A percentile compares a stretch with the other conserved stretches of the same genome.
Conservation (phyloP, 2,113 vertebrate species). For the Sphaerodactylus townsendi region DNA sequence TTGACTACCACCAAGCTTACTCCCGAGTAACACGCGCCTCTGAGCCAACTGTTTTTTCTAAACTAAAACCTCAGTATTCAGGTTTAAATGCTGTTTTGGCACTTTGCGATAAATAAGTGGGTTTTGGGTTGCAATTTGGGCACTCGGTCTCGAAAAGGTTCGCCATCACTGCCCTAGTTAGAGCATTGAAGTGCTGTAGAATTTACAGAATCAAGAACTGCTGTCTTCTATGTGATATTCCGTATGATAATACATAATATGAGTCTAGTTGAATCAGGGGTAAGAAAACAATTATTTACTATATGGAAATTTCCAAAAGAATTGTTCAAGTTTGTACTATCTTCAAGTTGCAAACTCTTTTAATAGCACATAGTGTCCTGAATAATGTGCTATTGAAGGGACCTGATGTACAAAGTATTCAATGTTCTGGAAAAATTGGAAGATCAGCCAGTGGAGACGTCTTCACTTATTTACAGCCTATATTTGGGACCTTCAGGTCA, state of each 20-base stretch:
- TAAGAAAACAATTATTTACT: background rate
- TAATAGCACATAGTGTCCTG: background rate
- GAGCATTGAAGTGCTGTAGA: no score
- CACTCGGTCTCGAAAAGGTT: no score
- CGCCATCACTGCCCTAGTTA: no score
- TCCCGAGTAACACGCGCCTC: no score
- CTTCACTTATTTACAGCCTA: conserved; percentile 35
- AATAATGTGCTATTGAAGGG: background rate
- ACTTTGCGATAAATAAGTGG: no score
- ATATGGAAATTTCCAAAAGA: background rate
- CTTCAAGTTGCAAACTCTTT: background rate
- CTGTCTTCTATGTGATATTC: background rate
- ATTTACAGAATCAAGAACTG: background rate
- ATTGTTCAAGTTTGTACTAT: background rate
- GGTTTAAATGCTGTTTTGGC: no score
- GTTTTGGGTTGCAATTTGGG: no score
- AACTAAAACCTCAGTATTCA: no score
- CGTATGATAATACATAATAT: no score
- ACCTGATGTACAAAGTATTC: background rate
- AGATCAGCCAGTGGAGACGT: background rate
- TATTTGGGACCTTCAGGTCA: conserved; percentile 37
- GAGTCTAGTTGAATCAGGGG: background rate
- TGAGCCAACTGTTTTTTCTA: no score
- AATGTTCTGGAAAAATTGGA: background rate
- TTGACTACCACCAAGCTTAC: no score